phyloP scores from a whole-genome alignment of 1,140 invertebrate species.

The Melanaphis sacchari region DNA sequence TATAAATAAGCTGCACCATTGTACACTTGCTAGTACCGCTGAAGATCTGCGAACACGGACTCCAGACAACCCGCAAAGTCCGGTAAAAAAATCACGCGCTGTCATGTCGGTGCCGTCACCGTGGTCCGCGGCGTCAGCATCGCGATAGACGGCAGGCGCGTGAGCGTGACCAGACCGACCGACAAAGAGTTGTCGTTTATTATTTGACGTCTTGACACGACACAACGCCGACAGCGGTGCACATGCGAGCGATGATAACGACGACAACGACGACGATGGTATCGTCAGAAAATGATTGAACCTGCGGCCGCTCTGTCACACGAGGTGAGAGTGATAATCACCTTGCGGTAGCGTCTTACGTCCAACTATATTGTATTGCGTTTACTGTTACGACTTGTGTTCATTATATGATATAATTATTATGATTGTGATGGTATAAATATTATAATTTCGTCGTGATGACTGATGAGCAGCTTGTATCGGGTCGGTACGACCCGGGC shows the following conservation, averaged over 20 bases:
- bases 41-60: not conserved
- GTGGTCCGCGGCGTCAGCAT: not conserved
- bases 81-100: not conserved
- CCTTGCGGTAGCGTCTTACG: not conserved
- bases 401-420: not conserved
- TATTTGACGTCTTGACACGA: not conserved
- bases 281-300: conserved; percentile 14
- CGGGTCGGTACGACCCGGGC: not conserved
- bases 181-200: no score
- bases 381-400: not conserved
- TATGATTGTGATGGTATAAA: no score
- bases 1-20: not conserved
- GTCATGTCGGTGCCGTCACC: not conserved
- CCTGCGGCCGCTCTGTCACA: not conserved
- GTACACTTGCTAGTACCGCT: not conserved
- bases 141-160: not conserved
- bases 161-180: not conserved
- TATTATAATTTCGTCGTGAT: not conserved
- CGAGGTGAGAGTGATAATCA: not conserved
- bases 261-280: not conserved
- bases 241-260: not conserved
- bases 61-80: not conserved
- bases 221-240: not conserved
- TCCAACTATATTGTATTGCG: not conserved
- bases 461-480: not conserved